Evolutionary conservation across 2,888 invertebrate species (phyloP).

Genomic region (Cataglyphis albicans): DNA sequence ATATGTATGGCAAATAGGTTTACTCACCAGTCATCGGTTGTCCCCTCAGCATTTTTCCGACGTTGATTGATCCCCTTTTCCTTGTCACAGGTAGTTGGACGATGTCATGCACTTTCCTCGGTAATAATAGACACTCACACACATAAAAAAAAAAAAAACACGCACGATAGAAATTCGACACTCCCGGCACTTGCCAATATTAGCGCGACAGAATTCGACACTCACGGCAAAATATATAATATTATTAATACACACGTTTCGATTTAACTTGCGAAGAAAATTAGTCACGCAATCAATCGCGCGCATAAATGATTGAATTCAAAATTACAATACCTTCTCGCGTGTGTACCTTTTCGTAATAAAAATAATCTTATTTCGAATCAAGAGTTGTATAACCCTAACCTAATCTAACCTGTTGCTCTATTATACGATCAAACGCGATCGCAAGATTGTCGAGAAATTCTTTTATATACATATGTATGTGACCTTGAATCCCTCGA

Average conservation of each 20-base stretch:
- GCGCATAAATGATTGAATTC: background rate
- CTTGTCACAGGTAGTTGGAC: background rate
- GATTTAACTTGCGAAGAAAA: conserved; percentile 4
- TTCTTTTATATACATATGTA: too few species aligned
- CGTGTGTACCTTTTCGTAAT: too few species aligned
- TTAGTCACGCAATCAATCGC: conserved; percentile 3
- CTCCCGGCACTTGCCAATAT: background rate
- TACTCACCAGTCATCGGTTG: conserved; percentile 1
- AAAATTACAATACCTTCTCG: background rate
- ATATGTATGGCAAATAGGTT: background rate
- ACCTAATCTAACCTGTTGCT: too few species aligned
- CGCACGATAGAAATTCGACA: background rate
- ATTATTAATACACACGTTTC: background rate
- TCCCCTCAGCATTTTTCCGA: background rate
- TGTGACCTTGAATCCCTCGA: too few species aligned
- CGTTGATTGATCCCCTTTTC: background rate
- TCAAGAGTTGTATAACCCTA: background rate
- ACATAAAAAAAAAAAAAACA: background rate
- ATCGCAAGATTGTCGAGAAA: background rate
- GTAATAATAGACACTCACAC: background rate
- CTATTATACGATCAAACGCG: background rate
- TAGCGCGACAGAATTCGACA: background rate
- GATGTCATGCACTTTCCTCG: background rate
- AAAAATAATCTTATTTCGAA: background rate
- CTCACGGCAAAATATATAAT: background rate